Conservation (phyloP, 2,888 invertebrate genomes). For the Temnothorax unifasciatus region DNA sequence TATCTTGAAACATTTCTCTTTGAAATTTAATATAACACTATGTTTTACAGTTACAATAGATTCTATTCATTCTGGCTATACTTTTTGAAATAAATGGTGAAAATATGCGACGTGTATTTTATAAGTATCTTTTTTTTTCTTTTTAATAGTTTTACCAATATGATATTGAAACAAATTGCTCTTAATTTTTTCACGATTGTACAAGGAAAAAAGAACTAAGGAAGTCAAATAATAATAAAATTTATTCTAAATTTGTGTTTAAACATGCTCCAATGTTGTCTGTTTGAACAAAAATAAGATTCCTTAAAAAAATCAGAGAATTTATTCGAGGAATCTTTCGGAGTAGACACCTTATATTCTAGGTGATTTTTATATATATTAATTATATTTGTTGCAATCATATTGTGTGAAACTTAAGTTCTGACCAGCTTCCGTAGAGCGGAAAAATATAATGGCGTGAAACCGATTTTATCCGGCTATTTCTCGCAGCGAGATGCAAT, state of each 20-base stretch:
- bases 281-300: neutral
- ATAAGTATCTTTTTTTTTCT: neutral
- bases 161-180: neutral
- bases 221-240: neutral
- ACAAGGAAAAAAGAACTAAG: neutral
- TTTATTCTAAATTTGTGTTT: neutral
- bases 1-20: neutral
- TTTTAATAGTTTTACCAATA: neutral
- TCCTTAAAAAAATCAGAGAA: neutral
- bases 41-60: neutral
- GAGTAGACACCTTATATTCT: neutral
- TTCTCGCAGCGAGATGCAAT: conserved; percentile 7
- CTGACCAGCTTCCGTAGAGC: neutral
- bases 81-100: neutral
- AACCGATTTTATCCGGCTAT: conserved; percentile 6
- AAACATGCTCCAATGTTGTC: neutral
- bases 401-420: neutral
- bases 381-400: neutral
- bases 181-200: neutral
- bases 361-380: neutral
- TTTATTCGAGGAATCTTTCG: neutral
- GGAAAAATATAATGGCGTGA: conserved; percentile 6
- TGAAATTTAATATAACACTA: neutral
- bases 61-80: neutral
- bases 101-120: neutral